A percentile compares a stretch with the other conserved stretches of the same genome.
phyloP scores from a whole-genome alignment of 1,140 invertebrate genomes.

The Zaprionus davidi region DNA sequence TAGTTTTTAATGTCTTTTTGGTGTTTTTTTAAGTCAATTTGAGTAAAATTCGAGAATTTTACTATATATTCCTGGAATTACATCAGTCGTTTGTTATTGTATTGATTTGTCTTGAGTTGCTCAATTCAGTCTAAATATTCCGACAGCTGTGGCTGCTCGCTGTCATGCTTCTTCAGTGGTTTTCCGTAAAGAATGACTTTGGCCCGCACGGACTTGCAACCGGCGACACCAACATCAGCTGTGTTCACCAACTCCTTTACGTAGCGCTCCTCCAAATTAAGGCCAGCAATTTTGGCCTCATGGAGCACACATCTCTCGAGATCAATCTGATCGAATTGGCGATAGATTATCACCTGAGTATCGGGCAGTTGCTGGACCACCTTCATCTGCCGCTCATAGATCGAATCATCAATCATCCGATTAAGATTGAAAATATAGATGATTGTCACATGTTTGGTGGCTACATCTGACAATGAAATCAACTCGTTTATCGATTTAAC shows the following conservation, averaged over 20 bases:
- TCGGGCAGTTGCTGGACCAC: neutral
- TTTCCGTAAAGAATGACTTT: constrained; percentile 54
- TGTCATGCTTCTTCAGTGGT: neutral
- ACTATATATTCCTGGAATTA: neutral
- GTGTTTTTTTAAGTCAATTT: neutral
- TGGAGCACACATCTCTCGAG: constrained; percentile 47
- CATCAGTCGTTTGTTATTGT: neutral
- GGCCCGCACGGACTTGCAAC: constrained; percentile 57
- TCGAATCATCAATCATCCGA: constrained; percentile 15
- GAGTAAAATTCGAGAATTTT: neutral
- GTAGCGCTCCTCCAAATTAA: constrained; percentile 19
- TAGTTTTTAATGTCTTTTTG: neutral
- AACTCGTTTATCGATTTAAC: constrained; percentile 28
- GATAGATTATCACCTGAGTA: constrained; percentile 41
- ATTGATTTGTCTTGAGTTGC: neutral
- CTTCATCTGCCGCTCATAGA: constrained; percentile 10
- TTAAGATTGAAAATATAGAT: constrained; percentile 58
- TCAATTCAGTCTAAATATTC: neutral
- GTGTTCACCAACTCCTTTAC: constrained; percentile 33
- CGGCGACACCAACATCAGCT: constrained; percentile 27
- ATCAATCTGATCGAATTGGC: constrained; percentile 20
- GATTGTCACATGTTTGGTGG: constrained; percentile 35
- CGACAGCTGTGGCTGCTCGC: neutral
- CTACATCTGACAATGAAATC: neutral
- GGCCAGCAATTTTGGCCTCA: constrained; percentile 11